Evolutionary conservation across 2,888 invertebrate genomes (phyloP), one percentile per base, ranked within the genome.

Genomic region (Chrysolina haemoptera): DNA sequence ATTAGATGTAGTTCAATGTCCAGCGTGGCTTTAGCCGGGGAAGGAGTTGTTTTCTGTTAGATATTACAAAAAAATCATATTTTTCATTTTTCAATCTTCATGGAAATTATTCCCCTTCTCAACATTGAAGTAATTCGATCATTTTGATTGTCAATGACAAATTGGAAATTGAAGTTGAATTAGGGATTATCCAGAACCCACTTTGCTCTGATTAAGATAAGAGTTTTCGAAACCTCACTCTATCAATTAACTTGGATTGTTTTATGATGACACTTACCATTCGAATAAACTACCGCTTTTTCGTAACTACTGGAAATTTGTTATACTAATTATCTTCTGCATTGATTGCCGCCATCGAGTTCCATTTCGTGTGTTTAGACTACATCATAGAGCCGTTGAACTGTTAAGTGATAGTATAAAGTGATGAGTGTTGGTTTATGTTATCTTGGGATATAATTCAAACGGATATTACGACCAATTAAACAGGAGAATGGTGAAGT

Each of bases 381-480:
- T 63, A 16, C 66, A 68, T 68, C 41, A 73, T 22, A 48, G 59
- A 69, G 43, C 71, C 71, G 62, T 71, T 71, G 66, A 71, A 71
- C 75, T 65, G 75, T 75, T 75, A 75, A 75, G 75, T 75, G 75
- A 75, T 75, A 75, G 75, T 69, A 68, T 62, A 75, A n/a, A 71
- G 71, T 75, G 75, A 75, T 62, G 70, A 59, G 65, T 68, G 71
- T 75, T 69, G 71, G 75, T 53, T 53, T 62, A 71, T 71, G 69
- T 69, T 75, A 75, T 75, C 75, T 65, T 43, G 43, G 75, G 69
- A 66, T 75, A 75, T 75, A 75, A 75, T 71, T 75, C 75, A 71
- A 71, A 68, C 63, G 50, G 75, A 68, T 71, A 75, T 71, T 69
- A 75, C 71, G 62, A 66, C 71, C 71, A 68, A 71, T 71, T 75